A percentile compares a stretch with the other conserved stretches of the same genome.
Conservation (phyloP, 2,888 invertebrate genomes). For the Phengaris arion region DNA sequence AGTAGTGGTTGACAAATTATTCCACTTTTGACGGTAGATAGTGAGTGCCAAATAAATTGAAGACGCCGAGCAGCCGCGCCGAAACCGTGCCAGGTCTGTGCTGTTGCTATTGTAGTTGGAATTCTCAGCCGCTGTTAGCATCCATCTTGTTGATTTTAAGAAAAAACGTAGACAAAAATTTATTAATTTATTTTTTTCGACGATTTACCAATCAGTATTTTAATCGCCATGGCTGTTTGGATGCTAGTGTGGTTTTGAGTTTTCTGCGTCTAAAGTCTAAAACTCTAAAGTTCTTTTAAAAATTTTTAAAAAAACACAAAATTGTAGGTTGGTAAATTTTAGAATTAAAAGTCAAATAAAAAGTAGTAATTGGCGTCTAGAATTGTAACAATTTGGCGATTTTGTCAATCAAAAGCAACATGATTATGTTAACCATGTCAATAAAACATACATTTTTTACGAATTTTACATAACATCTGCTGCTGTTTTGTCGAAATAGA, state of each 20-base stretch:
- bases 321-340: too few relatives aligned
- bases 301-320: too few relatives aligned
- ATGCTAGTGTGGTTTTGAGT: neutral
- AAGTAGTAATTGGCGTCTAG: too few relatives aligned
- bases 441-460: neutral
- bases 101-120: conserved; percentile 62
- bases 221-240: neutral
- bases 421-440: neutral
- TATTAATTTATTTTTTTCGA: neutral
- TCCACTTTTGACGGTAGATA: conserved; percentile 58
- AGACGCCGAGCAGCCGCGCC: conserved; percentile 64
- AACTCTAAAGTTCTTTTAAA: too few relatives aligned
- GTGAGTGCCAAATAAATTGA: conserved; percentile 74
- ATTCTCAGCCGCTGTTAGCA: conserved; percentile 68
- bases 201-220: neutral
- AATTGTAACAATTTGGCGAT: too few relatives aligned
- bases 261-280: neutral
- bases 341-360: too few relatives aligned
- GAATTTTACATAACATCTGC: conserved; percentile 25
- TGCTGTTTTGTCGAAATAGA: conserved; percentile 8
- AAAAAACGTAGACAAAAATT: conserved; percentile 50
- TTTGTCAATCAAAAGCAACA: neutral
- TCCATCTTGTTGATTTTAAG: conserved; percentile 62
- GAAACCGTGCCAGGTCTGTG: conserved; percentile 62
- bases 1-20: conserved; percentile 53